Conservation (phyloP, 1,140 invertebrate species). For the Carposina sasakii region DNA sequence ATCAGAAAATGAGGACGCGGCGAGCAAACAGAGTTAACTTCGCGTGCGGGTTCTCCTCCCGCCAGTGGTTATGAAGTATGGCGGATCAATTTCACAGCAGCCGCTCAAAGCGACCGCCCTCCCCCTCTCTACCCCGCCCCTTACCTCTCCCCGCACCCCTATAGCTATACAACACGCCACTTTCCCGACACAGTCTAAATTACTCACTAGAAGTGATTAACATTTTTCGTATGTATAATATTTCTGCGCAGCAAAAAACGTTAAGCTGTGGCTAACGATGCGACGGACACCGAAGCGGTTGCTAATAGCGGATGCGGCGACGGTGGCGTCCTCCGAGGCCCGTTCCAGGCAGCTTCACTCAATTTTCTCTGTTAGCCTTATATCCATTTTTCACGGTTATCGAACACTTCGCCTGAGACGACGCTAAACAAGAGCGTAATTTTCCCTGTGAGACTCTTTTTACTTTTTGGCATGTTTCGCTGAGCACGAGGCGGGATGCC, state of each 20-base stretch:
- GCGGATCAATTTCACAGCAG: conserved; percentile 50
- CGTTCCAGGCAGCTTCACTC: conserved; percentile 36
- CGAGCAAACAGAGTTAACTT: no score
- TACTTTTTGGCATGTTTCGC: no score
- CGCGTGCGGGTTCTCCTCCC: conserved; percentile 13
- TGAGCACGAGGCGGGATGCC: no score
- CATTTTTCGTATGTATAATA: no score
- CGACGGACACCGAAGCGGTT: not conserved
- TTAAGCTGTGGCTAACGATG: no score
- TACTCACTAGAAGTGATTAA: not conserved
- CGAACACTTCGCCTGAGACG: conserved; percentile 35
- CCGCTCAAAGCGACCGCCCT: conserved; percentile 30
- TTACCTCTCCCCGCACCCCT: conserved; percentile 1
- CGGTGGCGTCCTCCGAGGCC: no score
- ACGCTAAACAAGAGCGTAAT: conserved; percentile 45
- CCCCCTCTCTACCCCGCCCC: conserved; percentile 7
- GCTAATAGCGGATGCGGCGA: no score
- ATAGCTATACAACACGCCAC: no score
- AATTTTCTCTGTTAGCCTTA: conserved; percentile 47
- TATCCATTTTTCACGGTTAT: conserved; percentile 52
- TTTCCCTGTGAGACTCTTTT: conserved; percentile 24
- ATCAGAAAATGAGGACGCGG: conserved; percentile 7
- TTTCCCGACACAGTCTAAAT: conserved; percentile 18
- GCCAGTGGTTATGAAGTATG: conserved; percentile 48
- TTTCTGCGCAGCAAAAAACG: no score